Conservation (phyloP, 1,140 invertebrate species). For the Dolichoris vasculosae region DNA sequence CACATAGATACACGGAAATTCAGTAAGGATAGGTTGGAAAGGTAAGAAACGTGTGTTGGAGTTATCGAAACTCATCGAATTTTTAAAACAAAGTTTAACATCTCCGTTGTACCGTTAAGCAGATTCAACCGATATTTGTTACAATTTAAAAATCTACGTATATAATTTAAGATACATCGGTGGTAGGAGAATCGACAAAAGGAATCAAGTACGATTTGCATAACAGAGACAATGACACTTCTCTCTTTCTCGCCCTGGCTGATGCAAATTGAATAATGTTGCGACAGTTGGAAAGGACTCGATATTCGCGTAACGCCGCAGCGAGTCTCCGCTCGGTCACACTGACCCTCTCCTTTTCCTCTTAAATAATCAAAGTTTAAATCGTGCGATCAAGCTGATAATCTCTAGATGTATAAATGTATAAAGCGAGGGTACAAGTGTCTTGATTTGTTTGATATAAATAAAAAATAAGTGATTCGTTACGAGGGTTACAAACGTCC, state of each 20-base stretch:
- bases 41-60: not conserved
- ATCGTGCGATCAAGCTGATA: not conserved
- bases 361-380: not conserved
- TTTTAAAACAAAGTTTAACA: not conserved
- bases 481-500: too few species aligned
- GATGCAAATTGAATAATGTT: conserved; percentile 58
- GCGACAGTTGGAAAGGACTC: conserved; percentile 57
- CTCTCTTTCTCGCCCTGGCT: conserved; percentile 54
- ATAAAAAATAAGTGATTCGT: not conserved
- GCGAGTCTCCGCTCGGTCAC: conserved; percentile 15
- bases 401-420: too few species aligned
- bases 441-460: not conserved
- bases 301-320: conserved; percentile 40
- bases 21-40: not conserved
- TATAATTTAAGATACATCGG: not conserved
- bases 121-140: conserved; percentile 7
- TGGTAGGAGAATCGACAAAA: not conserved
- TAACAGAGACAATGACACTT: conserved; percentile 64
- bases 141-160: not conserved
- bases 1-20: not conserved
- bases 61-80: not conserved
- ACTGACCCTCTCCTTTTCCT: not conserved
- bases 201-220: conserved; percentile 59
- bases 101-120: not conserved
- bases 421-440: not conserved